Evolutionary conservation across 2,113 vertebrate genomes (phyloP), one percentile per base, ranked within the genome.

Genomic region (Columba livia): DNA sequence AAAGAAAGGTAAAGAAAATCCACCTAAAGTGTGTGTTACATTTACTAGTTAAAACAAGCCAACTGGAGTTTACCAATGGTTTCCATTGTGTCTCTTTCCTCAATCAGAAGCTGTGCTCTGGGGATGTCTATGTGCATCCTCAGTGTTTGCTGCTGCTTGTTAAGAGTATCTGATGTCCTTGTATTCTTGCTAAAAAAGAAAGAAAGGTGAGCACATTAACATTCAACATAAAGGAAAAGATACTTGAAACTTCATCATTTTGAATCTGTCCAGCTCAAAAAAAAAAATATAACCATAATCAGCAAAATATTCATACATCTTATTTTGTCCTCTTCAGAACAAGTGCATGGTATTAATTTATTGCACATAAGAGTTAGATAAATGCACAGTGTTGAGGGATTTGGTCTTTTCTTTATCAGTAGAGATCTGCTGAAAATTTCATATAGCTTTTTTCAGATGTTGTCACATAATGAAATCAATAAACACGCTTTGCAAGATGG

Each of bases 111-210:
- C 96, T 99, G 99, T n/a, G 99, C 99, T 97, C 99, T 98, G 87
- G 99, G 99, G 93, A 99, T 99, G 94, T 99, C 99, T 61, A 99
- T 99, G 97, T 99, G 99, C 99, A 99, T 99, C 83, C 99, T 97
- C 79, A 99, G 93, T 0, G 99, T 99, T 96, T 99, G 99, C 93
- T 99, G 99, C 95, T 99, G 99, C 96, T 99, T 99, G 96, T 99
- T 99, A 85, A 99, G 97, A 3, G 99, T 99, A 88, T 99, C 99
- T 2, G 99, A 99, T 2, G 99, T 99, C 90, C 99, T 98, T 5
- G 99, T 99, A 92, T 99, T 99, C 97, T 99, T 99, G 97, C 99
- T 99, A 97, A 54, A 95, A 91, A 97, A 86, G 91, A 84, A 40
- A 79, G n/a, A 79, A 44, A 44, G 42, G 61, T 0, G 11, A n/a